Percentiles rank a stretch among this genome's conserved stretches.
These are phyloP conservation scores for Eupithecia subumbrata DNA, from an alignment of 2,888 invertebrate genomes.

Conservation along the genomic window DNA sequence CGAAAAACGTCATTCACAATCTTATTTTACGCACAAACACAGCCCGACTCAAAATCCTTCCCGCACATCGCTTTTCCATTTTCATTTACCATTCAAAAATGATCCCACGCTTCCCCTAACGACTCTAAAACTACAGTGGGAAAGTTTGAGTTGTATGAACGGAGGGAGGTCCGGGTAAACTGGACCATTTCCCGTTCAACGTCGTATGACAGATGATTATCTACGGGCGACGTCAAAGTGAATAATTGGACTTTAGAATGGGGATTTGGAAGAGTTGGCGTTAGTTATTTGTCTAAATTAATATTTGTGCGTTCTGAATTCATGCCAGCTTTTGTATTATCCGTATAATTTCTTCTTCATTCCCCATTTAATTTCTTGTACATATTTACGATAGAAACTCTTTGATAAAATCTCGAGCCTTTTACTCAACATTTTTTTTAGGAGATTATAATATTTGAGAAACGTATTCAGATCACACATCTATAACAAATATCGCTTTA, in stretches of 20 bases:
- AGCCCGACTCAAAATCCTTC: conserved; percentile 71
- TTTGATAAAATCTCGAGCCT: no score
- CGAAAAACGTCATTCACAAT: conserved; percentile 70
- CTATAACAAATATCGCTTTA: no score
- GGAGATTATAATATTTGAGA: neutral
- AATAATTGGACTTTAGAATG: conserved; percentile 80
- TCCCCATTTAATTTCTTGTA: neutral
- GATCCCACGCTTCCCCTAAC: conserved; percentile 47
- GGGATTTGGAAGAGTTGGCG: conserved; percentile 59
- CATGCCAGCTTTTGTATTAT: neutral
- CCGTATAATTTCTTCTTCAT: neutral
- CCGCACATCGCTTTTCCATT: conserved; percentile 69
- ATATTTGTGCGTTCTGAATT: conserved; percentile 17
- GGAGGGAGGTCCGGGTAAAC: conserved; percentile 56
- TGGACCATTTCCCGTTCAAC: conserved; percentile 66
- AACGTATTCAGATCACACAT: no score
- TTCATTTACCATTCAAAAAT: conserved; percentile 51
- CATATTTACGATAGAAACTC: no score
- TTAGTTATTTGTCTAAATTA: conserved; percentile 51
- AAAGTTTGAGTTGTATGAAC: conserved; percentile 48
- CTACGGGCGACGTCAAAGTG: conserved; percentile 81
- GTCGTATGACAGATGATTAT: conserved; percentile 82
- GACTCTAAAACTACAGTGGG: conserved; percentile 38
- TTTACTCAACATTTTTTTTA: no score
- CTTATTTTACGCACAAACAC: conserved; percentile 72